Percentiles rank a stretch among this genome's conserved stretches.
Evolutionary conservation across 2,888 invertebrate species (phyloP).

Genomic region (Doris montereyensis): DNA sequence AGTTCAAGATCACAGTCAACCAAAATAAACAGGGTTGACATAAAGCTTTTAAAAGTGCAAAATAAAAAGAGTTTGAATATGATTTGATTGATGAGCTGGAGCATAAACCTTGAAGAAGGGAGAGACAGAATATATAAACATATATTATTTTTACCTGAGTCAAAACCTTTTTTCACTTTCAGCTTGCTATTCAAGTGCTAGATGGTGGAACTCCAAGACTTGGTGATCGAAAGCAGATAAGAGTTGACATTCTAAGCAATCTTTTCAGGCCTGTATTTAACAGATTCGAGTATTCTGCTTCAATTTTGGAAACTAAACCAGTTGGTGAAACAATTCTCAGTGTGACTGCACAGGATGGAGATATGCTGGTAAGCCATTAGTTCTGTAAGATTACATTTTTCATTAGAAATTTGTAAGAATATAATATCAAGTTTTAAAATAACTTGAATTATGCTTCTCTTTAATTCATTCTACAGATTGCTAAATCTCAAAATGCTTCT

Average conservation of each 20-base stretch:
- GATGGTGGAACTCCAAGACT: conserved; percentile 65
- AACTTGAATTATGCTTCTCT: too few relatives aligned
- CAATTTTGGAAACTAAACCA: conserved; percentile 49
- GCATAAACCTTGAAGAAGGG: neutral
- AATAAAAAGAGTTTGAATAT: too few relatives aligned
- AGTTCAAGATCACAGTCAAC: too few relatives aligned
- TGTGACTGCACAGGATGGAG: conserved; percentile 46
- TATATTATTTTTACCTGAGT: neutral
- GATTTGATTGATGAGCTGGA: too few relatives aligned
- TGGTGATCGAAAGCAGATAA: conserved; percentile 52
- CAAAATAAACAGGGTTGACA: too few relatives aligned
- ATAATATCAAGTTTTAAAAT: too few relatives aligned
- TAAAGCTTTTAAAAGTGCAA: too few relatives aligned
- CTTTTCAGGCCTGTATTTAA: conserved; percentile 31
- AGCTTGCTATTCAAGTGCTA: conserved; percentile 56
- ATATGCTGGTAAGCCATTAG: conserved; percentile 41
- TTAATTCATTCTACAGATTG: too few relatives aligned
- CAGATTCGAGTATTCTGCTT: conserved; percentile 38
- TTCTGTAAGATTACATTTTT: too few relatives aligned
- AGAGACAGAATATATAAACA: too few relatives aligned
- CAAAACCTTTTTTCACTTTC: neutral
- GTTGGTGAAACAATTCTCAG: conserved; percentile 48
- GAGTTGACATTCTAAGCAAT: conserved; percentile 55
- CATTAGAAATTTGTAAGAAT: too few relatives aligned
- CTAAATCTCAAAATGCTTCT: neutral